These are phyloP conservation scores for Acanthosepion esculentum DNA, from an alignment of 2,888 invertebrate genomes.

Conservation along the genomic window DNA sequence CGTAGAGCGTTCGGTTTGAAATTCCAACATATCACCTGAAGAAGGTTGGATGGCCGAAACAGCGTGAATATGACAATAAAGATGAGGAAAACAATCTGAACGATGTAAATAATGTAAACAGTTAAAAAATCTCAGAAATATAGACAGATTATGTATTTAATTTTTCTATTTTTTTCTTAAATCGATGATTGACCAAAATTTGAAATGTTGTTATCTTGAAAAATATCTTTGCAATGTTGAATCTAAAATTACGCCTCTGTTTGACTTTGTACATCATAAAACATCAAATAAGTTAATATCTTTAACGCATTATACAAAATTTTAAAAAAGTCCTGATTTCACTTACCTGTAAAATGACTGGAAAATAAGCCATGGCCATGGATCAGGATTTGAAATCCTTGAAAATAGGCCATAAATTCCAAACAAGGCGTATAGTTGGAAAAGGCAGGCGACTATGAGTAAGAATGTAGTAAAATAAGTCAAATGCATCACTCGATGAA, in stretches of 20 bases:
- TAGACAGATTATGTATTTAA: not conserved
- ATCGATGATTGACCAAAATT: not conserved
- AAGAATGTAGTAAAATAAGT: conserved; percentile 78
- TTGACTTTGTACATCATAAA: not conserved
- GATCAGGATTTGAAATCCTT: conserved; percentile 69
- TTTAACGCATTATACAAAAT: not conserved
- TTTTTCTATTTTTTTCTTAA: not conserved
- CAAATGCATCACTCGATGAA: conserved; percentile 77
- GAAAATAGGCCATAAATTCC: conserved; percentile 77
- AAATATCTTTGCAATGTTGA: no score
- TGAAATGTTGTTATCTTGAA: not conserved
- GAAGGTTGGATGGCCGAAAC: no score
- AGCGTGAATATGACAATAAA: no score
- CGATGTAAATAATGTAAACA: no score
- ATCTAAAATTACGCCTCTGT: not conserved
- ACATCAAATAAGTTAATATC: not conserved
- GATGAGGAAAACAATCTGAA: no score
- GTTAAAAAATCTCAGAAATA: no score
- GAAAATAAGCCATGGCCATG: conserved; percentile 79
- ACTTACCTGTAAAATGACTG: conserved; percentile 75
- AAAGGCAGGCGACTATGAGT: conserved; percentile 77
- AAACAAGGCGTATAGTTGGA: conserved; percentile 77
- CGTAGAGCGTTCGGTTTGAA: no score
- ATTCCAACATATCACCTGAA: no score
- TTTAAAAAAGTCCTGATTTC: not conserved